Conservation (phyloP, 53 echinoderm and acorn worm genomes). For the Actinopyga echinites region DNA sequence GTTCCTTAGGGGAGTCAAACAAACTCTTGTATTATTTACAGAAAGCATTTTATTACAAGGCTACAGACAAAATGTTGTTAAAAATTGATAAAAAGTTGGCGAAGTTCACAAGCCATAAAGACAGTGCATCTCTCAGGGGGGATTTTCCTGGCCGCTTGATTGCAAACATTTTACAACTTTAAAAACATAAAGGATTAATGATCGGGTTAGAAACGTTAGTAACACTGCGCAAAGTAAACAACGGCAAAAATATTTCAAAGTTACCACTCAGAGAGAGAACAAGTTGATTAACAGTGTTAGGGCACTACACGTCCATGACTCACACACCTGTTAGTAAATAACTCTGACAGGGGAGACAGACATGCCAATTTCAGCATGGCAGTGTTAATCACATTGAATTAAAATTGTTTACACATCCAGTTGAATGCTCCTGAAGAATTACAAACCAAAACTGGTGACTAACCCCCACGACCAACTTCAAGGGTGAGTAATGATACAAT, state of each 20-base stretch:
- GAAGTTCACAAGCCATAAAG: too few species aligned
- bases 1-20: neutral
- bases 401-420: constrained; percentile 34
- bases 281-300: constrained; percentile 35
- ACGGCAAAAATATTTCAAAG: neutral
- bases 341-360: neutral
- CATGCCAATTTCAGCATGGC: constrained; percentile 5
- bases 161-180: too few species aligned
- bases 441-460: constrained; percentile 25
- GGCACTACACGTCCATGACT: constrained; percentile 28
- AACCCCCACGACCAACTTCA: constrained; percentile 25
- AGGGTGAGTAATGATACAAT: constrained; percentile 15
- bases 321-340: constrained; percentile 36
- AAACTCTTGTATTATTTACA: too few species aligned
- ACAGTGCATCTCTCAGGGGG: too few species aligned
- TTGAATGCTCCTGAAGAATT: neutral
- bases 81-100: too few species aligned
- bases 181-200: too few species aligned
- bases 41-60: too few species aligned
- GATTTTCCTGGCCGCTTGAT: too few species aligned
- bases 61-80: too few species aligned
- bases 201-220: too few species aligned
- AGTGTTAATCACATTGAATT: constrained; percentile 38
- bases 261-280: neutral
- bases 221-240: neutral